Percentiles rank a stretch among this genome's conserved stretches.
Conservation (phyloP, 2,797 vertebrate species). For the Alcedo quadribrachys region DNA sequence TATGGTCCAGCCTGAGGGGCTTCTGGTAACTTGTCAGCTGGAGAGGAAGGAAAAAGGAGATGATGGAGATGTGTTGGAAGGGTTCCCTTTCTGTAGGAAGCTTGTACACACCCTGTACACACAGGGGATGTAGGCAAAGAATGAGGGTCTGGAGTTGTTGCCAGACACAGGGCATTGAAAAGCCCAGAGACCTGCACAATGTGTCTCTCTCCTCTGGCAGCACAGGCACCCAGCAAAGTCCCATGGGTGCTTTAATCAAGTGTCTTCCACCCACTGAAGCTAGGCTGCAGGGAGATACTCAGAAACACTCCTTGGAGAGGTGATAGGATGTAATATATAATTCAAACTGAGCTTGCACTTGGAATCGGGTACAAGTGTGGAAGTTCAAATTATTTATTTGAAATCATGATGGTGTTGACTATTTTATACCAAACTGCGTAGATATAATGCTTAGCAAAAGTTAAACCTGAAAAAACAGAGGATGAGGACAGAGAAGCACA, state of each 20-base stretch:
- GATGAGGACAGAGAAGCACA: neutral
- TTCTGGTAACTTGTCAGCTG: neutral
- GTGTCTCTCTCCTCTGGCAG: neutral
- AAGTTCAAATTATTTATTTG: neutral
- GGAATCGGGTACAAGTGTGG: neutral
- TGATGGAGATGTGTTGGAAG: neutral
- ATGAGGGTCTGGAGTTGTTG: neutral
- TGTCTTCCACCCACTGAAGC: neutral
- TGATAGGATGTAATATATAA: neutral
- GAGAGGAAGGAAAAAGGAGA: neutral
- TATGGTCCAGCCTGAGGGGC: no score
- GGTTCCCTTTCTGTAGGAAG: neutral
- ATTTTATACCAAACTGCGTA: neutral
- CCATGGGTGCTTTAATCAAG: neutral
- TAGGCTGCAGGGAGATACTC: neutral
- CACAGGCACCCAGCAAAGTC: neutral
- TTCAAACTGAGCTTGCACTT: neutral
- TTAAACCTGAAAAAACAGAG: neutral
- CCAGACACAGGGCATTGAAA: neutral
- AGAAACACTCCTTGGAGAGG: neutral
- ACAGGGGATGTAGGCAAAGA: neutral
- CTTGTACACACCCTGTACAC: neutral
- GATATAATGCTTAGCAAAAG: neutral
- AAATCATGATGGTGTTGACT: neutral
- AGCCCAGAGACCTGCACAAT: neutral